Percentiles rank a stretch among this genome's conserved stretches.
phyloP scores from a whole-genome alignment of 2,113 vertebrate species.

The Clarias macrocephalus region DNA sequence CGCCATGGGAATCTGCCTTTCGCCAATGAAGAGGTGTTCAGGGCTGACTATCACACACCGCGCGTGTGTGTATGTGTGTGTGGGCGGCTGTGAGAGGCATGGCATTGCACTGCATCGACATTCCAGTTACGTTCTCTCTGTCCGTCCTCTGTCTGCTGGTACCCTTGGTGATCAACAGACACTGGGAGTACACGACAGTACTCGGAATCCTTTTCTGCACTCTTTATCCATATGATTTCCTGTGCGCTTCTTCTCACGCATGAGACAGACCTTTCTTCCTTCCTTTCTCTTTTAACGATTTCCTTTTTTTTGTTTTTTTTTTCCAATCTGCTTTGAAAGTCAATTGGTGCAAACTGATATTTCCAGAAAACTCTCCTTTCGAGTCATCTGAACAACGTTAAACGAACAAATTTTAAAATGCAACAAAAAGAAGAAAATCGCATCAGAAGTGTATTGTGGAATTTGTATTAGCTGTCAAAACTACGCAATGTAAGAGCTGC shows the following conservation, averaged over 20 bases:
- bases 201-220: conserved; percentile 29
- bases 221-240: conserved; percentile 45
- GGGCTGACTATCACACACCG: neutral
- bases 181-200: conserved; percentile 22
- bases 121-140: conserved; percentile 44
- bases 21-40: neutral
- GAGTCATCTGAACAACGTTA: conserved; percentile 60
- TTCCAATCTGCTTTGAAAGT: conserved; percentile 40
- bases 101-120: conserved; percentile 39
- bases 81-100: conserved; percentile 44
- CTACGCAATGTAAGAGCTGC: conserved; percentile 62
- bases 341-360: conserved; percentile 49
- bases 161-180: conserved; percentile 21
- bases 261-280: conserved; percentile 52
- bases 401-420: conserved; percentile 53
- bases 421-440: conserved; percentile 56
- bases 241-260: conserved; percentile 57
- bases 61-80: conserved; percentile 15
- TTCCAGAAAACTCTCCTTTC: conserved; percentile 52
- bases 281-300: conserved; percentile 39
- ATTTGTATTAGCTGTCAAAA: conserved; percentile 55
- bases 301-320: conserved; percentile 18
- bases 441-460: conserved; percentile 70
- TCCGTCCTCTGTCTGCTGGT: conserved; percentile 44
- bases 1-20: conserved; percentile 31